Evolutionary conservation across 2,888 invertebrate genomes (phyloP).

Genomic region (Chesias legatella): DNA sequence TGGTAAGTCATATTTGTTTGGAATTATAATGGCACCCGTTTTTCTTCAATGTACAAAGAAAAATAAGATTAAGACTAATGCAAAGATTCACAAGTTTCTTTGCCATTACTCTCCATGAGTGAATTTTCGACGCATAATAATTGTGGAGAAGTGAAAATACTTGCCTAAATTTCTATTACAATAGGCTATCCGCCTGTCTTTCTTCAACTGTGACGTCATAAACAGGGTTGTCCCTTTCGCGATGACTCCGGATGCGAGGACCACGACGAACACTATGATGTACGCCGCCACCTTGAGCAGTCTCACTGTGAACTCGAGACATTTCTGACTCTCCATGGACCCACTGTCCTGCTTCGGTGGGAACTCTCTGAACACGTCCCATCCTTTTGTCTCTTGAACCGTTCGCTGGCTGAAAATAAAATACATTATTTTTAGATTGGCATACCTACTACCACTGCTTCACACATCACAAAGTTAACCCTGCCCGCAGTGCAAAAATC

Average conservation of each 20-base stretch:
- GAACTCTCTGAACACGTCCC: conserved; percentile 97
- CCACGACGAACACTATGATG: conserved; percentile 90
- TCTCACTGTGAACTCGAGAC: conserved; percentile 91
- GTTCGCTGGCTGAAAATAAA: conserved; percentile 86
- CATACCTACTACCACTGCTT: too few relatives aligned
- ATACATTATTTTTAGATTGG: conserved; percentile 11
- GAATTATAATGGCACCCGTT: too few relatives aligned
- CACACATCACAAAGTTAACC: too few relatives aligned
- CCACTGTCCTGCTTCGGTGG: conserved; percentile 94
- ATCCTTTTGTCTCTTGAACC: conserved; percentile 93
- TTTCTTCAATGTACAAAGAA: too few relatives aligned
- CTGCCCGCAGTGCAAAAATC: too few relatives aligned
- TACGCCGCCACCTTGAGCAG: conserved; percentile 92
- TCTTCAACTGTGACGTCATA: conserved; percentile 94
- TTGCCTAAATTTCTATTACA: conserved; percentile 93
- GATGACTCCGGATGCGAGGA: conserved; percentile 91
- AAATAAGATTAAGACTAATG: too few relatives aligned
- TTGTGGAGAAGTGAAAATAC: conserved; percentile 25
- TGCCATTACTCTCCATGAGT: too few relatives aligned
- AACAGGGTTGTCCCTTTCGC: conserved; percentile 94
- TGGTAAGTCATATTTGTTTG: too few relatives aligned
- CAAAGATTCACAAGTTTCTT: too few relatives aligned
- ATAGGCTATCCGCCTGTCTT: conserved; percentile 87
- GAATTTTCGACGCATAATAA: too few relatives aligned
- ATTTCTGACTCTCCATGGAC: conserved; percentile 93